A percentile compares a stretch with the other conserved stretches of the same genome.
Evolutionary conservation across 1,140 invertebrate genomes (phyloP).

Genomic region (Lamellibrachia luymesi): DNA sequence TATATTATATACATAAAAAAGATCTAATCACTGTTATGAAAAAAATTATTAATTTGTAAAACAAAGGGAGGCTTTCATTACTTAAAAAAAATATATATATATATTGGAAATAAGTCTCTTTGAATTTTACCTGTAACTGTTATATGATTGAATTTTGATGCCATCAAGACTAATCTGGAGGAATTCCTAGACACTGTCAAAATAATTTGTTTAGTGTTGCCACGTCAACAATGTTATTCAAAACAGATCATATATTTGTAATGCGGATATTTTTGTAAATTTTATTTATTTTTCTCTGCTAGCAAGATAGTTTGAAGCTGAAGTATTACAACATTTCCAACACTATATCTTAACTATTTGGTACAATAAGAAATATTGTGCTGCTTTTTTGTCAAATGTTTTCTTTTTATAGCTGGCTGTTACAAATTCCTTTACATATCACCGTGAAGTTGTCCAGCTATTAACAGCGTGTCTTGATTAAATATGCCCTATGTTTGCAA

Average conservation of each 20-base stretch:
- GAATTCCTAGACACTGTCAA: not conserved
- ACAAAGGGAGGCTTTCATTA: not conserved
- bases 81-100: not conserved
- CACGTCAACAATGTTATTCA: not conserved
- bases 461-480: no score
- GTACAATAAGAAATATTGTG: not conserved
- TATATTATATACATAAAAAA: no score
- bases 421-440: no score
- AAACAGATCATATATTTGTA: not conserved
- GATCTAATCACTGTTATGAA: no score
- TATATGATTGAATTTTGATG: not conserved
- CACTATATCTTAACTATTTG: not conserved
- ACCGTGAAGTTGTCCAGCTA: no score
- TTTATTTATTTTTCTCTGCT: not conserved
- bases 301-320: not conserved
- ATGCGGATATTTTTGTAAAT: no score
- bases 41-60: not conserved
- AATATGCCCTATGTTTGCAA: no score
- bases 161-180: no score
- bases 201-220: not conserved
- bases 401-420: no score
- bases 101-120: not conserved
- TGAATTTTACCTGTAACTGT: not conserved
- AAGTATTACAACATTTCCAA: not conserved
- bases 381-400: not conserved